Evolutionary conservation across 2,888 invertebrate genomes (phyloP).

Genomic region (Choreutis nemorana): DNA sequence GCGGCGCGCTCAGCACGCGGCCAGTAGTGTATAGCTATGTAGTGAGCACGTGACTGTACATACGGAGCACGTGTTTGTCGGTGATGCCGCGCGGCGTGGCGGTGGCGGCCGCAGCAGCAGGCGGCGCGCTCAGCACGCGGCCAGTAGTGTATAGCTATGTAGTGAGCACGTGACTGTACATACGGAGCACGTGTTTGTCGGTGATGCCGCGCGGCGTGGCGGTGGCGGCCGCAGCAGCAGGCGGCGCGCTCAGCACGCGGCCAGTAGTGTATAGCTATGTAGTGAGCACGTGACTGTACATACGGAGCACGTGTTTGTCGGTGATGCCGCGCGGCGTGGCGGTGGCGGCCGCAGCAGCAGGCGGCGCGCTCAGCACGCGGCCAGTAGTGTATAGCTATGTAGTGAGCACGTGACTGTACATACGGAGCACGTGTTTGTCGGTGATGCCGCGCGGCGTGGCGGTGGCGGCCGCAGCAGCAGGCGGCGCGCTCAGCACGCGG

Average conservation of each 20-base stretch:
- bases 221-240: conserved; percentile 85
- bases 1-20: conserved; percentile 86
- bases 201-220: conserved; percentile 93
- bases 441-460: conserved; percentile 93
- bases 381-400: no score
- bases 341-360: conserved; percentile 85
- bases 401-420: conserved; percentile 84
- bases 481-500: conserved; percentile 81
- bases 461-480: conserved; percentile 85
- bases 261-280: no score
- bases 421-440: conserved; percentile 83
- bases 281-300: conserved; percentile 84
- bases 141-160: no score
- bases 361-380: conserved; percentile 81
- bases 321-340: conserved; percentile 93
- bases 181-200: conserved; percentile 83
- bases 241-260: conserved; percentile 81
- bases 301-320: conserved; percentile 83
- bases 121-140: conserved; percentile 81
- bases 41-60: conserved; percentile 84
- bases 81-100: conserved; percentile 93
- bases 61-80: conserved; percentile 83
- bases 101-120: conserved; percentile 85
- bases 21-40: no score
- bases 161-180: conserved; percentile 84